Evolutionary conservation across 2,113 vertebrate genomes (phyloP), one percentile per base, ranked within the genome.

Genomic region (Ictidomys tridecemlineatus): DNA sequence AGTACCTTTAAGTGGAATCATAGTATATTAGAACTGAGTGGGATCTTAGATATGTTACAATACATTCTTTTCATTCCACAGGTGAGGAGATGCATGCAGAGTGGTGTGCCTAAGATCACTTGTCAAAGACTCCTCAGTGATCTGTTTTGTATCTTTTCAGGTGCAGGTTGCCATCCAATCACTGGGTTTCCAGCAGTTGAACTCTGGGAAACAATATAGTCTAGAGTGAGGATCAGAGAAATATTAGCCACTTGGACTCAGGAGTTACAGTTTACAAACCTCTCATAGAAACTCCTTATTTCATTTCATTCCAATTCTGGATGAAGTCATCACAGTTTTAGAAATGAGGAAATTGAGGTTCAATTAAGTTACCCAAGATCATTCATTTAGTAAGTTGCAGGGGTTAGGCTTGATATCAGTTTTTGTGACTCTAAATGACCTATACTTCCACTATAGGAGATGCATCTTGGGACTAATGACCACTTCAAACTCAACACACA

Each of bases 111-210:
- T 42, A 16, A 48, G 32, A 14, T 34, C 22, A 5, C 28, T 48
- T 58, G 32, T 17, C 53, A 48, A 32, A 30, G 70, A 5, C 1
- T 30, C 30, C 30, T 61, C 56, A 61, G 63, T 17, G 8, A 69
- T 17, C 11, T 28, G 24, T 72, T 79, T 24, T 53, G 6, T 28
- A 17, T 89, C 45, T 80, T 70, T 34, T 2, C 26, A 48, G 14
- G 48, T 53, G 2, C 0, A 11, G 45, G 34, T 30, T 51, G 5
- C 4, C 24, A 61, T 6, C 32, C 17, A 1, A 8, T 13, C 4
- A 32, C 10, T n/a, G 20, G n/a, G 2, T 10, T 20, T 48, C 17
- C 24, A n/a, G 34, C 45, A 45, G 8, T 32, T 1, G 48, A n/a
- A 37, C 8, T 24, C 39, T 8, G 37, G 83, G 24, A 48, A 65